A percentile compares a stretch with the other conserved stretches of the same genome.
These are phyloP conservation scores for Brachyptera risi DNA, from an alignment of 2,888 invertebrate species.

Conservation along the genomic window DNA sequence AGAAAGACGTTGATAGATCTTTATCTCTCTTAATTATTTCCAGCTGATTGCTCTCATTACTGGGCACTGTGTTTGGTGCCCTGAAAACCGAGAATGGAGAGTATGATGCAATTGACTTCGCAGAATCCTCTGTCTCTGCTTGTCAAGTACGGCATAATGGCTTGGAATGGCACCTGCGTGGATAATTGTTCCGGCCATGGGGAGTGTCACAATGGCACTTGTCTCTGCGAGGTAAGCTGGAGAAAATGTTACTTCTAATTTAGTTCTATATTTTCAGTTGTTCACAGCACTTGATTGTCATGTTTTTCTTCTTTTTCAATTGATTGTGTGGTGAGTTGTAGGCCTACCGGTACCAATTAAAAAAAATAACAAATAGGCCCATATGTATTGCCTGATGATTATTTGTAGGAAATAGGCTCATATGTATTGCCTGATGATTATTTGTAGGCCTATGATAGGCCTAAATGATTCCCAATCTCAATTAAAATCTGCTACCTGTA, in stretches of 20 bases:
- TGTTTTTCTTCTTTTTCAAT: too few relatives aligned
- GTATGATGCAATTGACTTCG: constrained; percentile 44
- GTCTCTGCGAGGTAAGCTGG: constrained; percentile 77
- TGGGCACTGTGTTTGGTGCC: constrained; percentile 15
- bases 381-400: too few relatives aligned
- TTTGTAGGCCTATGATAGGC: too few relatives aligned
- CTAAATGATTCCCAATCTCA: too few relatives aligned
- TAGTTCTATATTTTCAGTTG: background rate
- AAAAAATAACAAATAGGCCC: too few relatives aligned
- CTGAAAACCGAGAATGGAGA: constrained; percentile 41
- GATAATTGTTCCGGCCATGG: constrained; percentile 84
- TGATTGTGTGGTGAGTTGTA: too few relatives aligned
- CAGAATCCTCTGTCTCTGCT: constrained; percentile 45
- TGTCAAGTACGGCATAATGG: constrained; percentile 34
- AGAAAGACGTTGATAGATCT: too few relatives aligned
- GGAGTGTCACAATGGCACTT: constrained; percentile 88
- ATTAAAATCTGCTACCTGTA: too few relatives aligned
- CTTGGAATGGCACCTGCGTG: constrained; percentile 50
- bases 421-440: too few relatives aligned
- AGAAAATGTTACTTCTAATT: background rate
- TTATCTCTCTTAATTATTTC: too few relatives aligned
- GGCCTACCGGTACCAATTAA: too few relatives aligned
- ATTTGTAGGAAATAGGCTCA: too few relatives aligned
- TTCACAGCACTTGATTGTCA: background rate
- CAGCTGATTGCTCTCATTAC: constrained; percentile 11